Conservation (phyloP, 2,113 vertebrate genomes). For the Polypterus senegalus region DNA sequence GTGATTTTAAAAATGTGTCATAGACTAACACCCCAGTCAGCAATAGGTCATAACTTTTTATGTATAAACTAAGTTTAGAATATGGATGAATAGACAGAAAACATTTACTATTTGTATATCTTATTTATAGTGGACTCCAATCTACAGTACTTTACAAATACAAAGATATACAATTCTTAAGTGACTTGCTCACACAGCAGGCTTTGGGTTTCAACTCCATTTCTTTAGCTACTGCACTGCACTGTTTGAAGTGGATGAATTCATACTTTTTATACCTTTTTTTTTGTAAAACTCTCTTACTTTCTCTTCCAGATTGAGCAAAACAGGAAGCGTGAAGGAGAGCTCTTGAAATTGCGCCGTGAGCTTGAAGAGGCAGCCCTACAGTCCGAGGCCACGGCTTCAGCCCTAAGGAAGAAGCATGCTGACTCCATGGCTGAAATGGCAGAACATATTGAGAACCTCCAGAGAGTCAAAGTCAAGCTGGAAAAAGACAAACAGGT, state of each 20-base stretch:
- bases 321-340: conserved; percentile 43
- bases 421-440: conserved; percentile 30
- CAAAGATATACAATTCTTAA: too few species aligned
- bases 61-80: too few species aligned
- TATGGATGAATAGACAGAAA: too few species aligned
- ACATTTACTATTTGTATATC: too few species aligned
- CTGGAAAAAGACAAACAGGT: conserved; percentile 51
- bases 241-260: neutral
- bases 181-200: too few species aligned
- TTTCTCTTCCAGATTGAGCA: conserved; percentile 35
- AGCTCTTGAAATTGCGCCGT: conserved; percentile 42
- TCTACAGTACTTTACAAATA: too few species aligned
- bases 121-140: too few species aligned
- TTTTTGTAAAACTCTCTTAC: neutral
- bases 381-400: conserved; percentile 33
- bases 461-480: conserved; percentile 40
- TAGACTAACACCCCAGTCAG: too few species aligned
- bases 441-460: conserved; percentile 46
- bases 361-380: conserved; percentile 44
- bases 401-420: conserved; percentile 40
- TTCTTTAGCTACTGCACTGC: too few species aligned
- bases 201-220: too few species aligned
- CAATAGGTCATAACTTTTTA: too few species aligned
- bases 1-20: too few species aligned
- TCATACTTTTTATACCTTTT: neutral